Evolutionary conservation across 1,140 invertebrate genomes (phyloP).

Genomic region (Vanessa atalanta): DNA sequence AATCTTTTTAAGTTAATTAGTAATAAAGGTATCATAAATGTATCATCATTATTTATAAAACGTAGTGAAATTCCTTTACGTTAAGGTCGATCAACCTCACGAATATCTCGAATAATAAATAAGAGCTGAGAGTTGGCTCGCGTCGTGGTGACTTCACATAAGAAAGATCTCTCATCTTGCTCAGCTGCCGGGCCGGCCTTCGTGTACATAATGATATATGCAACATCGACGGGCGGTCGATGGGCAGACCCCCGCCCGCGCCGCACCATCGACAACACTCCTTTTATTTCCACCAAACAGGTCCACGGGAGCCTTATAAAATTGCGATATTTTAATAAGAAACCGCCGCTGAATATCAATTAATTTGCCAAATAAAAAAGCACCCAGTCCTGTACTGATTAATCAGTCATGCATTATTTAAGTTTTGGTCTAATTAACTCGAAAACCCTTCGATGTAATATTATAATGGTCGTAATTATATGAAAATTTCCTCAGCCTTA

Average conservation of each 20-base stretch:
- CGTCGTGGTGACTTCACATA: slow-evolving; percentile 55
- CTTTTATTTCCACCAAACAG: slow-evolving; percentile 64
- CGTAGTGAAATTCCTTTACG: slow-evolving; percentile 4
- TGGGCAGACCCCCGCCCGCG: slow-evolving; percentile 41
- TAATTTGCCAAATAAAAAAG: slow-evolving; percentile 67
- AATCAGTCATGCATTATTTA: slow-evolving; percentile 68
- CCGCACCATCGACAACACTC: slow-evolving; percentile 41
- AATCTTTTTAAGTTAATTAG: neutral
- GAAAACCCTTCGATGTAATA: slow-evolving; percentile 30
- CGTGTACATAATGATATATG: slow-evolving; percentile 67
- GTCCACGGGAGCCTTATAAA: slow-evolving; percentile 69
- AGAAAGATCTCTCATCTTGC: slow-evolving; percentile 61
- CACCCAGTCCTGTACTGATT: slow-evolving; percentile 51
- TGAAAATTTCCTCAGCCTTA: slow-evolving; percentile 34
- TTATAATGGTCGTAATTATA: slow-evolving; percentile 42
- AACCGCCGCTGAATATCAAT: slow-evolving; percentile 68
- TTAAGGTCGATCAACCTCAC: slow-evolving; percentile 22
- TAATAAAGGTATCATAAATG: neutral
- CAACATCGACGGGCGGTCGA: slow-evolving; percentile 40
- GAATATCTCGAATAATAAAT: slow-evolving; percentile 42
- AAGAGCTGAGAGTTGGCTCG: slow-evolving; percentile 45
- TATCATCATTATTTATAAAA: neutral
- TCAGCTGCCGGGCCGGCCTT: slow-evolving; percentile 53
- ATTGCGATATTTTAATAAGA: slow-evolving; percentile 77
- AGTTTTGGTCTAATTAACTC: slow-evolving; percentile 59